phyloP scores from a whole-genome alignment of 2,888 invertebrate species.

The Flexamia atlantica region DNA sequence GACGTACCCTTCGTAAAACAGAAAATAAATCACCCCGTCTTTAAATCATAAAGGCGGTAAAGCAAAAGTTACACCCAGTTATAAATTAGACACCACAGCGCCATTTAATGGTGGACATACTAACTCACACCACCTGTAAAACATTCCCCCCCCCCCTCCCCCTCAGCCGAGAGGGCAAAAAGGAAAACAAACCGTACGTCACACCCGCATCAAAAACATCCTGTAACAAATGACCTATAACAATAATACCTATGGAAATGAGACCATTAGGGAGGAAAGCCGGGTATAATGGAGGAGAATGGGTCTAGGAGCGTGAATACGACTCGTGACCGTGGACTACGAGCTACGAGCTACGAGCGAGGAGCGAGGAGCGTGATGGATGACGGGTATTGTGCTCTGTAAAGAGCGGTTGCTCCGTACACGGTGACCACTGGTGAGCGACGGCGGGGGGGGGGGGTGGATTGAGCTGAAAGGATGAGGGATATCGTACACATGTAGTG shows the following conservation, averaged over 20 bases:
- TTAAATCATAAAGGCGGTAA: too few relatives aligned
- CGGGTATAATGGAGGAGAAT: conserved; percentile 17
- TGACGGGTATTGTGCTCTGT: conserved; percentile 32
- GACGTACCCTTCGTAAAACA: too few relatives aligned
- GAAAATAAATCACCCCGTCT: too few relatives aligned
- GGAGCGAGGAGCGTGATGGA: neutral
- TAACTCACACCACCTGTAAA: too few relatives aligned
- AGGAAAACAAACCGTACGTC: conserved; percentile 35
- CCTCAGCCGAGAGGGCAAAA: neutral
- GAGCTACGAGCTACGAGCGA: neutral
- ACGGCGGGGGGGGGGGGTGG: too few relatives aligned
- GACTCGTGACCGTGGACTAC: conserved; percentile 41
- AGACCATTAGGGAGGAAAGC: conserved; percentile 49
- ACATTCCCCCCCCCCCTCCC: too few relatives aligned
- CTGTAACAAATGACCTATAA: conserved; percentile 56
- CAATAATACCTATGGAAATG: conserved; percentile 57
- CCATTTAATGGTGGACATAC: too few relatives aligned
- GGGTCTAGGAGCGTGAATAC: conserved; percentile 13
- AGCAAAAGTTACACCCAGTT: too few relatives aligned
- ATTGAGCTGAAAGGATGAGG: too few relatives aligned
- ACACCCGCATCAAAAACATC: conserved; percentile 48
- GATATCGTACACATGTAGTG: too few relatives aligned
- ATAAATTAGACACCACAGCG: too few relatives aligned
- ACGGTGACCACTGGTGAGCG: neutral
- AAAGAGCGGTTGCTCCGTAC: conserved; percentile 1